Conservation (phyloP, 2,797 vertebrate genomes). For the Decapterus maruadsi region DNA sequence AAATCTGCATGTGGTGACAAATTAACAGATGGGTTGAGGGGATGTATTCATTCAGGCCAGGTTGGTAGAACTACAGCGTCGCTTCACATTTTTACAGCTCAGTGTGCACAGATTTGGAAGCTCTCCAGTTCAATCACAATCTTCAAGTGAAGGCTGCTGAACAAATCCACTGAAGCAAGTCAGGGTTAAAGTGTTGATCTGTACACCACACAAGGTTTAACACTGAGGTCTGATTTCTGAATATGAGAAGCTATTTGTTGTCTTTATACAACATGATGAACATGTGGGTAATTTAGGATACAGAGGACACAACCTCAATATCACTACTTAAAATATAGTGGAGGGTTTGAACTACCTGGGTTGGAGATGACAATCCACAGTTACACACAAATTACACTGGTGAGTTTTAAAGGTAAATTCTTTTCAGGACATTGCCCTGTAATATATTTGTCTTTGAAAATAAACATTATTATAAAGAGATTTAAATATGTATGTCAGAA, state of each 20-base stretch:
- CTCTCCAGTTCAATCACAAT: constrained; percentile 49
- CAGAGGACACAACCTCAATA: not conserved
- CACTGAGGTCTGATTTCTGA: constrained; percentile 10
- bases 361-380: too few species aligned
- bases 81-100: constrained; percentile 18
- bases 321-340: not conserved
- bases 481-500: too few species aligned
- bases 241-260: constrained; percentile 18
- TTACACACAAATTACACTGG: too few species aligned
- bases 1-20: constrained; percentile 13
- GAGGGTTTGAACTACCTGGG: not conserved
- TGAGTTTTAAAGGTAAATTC: not conserved
- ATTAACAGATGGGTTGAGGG: constrained; percentile 19
- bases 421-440: too few species aligned
- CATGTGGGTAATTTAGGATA: not conserved
- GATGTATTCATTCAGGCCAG: constrained; percentile 15
- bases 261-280: not conserved
- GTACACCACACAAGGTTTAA: not conserved
- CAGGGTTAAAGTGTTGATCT: constrained; percentile 27
- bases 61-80: constrained; percentile 9
- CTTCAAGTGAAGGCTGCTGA: constrained; percentile 21
- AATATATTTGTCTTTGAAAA: too few species aligned
- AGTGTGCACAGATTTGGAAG: constrained; percentile 16
- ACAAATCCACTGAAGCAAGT: constrained; percentile 23
- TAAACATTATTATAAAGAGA: too few species aligned